A percentile compares a stretch with the other conserved stretches of the same genome.
phyloP scores from a whole-genome alignment of 2,113 vertebrate species.

The Oreamnos americanus region DNA sequence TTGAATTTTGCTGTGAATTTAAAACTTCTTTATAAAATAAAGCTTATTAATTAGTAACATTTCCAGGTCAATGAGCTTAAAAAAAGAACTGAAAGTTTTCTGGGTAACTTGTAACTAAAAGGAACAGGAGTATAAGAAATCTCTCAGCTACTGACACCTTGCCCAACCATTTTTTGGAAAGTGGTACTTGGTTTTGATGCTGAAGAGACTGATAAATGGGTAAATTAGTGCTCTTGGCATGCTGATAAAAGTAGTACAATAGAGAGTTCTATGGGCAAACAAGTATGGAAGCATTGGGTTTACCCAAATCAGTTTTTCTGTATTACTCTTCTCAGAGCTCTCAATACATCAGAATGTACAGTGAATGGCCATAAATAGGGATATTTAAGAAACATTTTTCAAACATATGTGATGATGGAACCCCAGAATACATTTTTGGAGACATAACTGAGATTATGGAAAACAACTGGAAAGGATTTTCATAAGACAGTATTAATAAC shows the following conservation, averaged over 20 bases:
- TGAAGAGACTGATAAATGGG: background rate
- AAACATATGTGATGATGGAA: background rate
- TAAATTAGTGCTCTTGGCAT: background rate
- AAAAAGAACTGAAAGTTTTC: background rate
- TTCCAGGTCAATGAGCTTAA: background rate
- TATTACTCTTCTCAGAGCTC: background rate
- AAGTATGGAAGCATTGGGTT: background rate
- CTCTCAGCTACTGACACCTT: background rate
- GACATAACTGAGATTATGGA: background rate
- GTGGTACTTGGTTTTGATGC: background rate
- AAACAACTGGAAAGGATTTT: background rate
- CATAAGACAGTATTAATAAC: background rate
- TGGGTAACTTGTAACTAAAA: background rate
- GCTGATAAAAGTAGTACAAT: background rate
- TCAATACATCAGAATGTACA: background rate
- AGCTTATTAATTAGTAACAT: background rate
- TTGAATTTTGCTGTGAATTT: background rate
- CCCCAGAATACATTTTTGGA: background rate
- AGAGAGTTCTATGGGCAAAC: background rate
- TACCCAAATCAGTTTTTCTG: background rate
- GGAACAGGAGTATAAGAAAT: background rate
- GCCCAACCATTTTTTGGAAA: background rate
- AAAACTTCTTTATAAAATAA: background rate
- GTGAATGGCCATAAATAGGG: background rate
- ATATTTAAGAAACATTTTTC: background rate